Percentiles rank a stretch among this genome's conserved stretches.
Evolutionary conservation across 2,113 vertebrate genomes (phyloP).

Genomic region (Cebus imitator): DNA sequence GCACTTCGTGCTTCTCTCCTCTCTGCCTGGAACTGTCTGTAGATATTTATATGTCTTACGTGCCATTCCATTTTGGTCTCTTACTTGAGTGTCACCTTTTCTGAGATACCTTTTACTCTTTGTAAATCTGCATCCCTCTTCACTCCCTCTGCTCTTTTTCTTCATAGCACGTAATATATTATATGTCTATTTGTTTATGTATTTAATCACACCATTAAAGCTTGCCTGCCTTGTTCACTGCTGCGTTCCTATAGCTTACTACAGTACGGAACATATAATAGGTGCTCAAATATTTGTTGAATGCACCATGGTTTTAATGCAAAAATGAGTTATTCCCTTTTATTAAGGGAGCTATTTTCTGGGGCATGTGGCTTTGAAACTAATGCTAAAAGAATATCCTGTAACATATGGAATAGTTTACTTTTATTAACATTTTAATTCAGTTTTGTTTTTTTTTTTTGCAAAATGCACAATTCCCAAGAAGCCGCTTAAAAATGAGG

Average conservation of each 20-base stretch:
- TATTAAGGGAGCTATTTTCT: constrained; percentile 42
- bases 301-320: constrained; percentile 25
- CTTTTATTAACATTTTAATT: constrained; percentile 51
- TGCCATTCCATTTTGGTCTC: neutral
- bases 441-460: constrained; percentile 17
- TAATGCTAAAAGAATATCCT: constrained; percentile 40
- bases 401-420: constrained; percentile 31
- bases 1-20: neutral
- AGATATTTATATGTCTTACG: neutral
- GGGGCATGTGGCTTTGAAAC: constrained; percentile 33
- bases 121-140: neutral
- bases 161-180: neutral
- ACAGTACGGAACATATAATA: neutral
- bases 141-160: neutral
- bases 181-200: neutral
- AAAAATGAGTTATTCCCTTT: constrained; percentile 17
- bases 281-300: neutral
- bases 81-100: neutral
- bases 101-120: neutral
- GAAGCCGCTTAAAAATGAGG: constrained; percentile 26
- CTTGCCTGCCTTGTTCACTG: neutral
- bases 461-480: constrained; percentile 37
- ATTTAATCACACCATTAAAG: neutral
- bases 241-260: neutral
- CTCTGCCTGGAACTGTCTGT: neutral